Conservation (phyloP, 2,113 vertebrate species). For the Nothoprocta perdicaria region DNA sequence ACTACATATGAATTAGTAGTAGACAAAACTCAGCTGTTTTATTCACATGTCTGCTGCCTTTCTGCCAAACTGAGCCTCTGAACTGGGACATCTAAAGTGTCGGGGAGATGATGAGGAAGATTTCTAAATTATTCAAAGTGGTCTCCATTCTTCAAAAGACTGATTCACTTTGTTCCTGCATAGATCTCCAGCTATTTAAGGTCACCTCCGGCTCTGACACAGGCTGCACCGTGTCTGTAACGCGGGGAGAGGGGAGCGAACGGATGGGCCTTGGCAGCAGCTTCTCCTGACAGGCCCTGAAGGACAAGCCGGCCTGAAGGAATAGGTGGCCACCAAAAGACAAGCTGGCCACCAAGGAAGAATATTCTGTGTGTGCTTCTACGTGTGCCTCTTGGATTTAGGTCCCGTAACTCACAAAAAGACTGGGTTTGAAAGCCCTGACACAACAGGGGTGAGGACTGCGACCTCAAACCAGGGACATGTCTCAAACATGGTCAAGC, state of each 20-base stretch:
- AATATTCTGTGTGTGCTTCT: neutral
- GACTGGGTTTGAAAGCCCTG: neutral
- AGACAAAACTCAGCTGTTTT: neutral
- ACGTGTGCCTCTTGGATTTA: neutral
- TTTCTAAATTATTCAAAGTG: conserved; percentile 67
- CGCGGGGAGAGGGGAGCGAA: neutral
- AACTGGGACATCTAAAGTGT: conserved; percentile 40
- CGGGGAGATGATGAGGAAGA: conserved; percentile 48
- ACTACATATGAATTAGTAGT: neutral
- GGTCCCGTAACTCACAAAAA: conserved; percentile 6
- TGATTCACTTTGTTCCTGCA: conserved; percentile 67
- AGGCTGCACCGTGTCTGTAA: conserved; percentile 42
- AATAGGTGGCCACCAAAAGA: neutral
- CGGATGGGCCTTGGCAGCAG: neutral
- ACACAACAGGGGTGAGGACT: neutral
- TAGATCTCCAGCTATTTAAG: conserved; percentile 53
- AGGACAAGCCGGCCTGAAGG: neutral
- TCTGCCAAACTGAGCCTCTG: neutral
- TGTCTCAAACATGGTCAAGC: neutral
- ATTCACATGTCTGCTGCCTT: conserved; percentile 7
- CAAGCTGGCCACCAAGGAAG: neutral
- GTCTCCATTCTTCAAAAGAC: conserved; percentile 66
- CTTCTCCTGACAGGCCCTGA: neutral
- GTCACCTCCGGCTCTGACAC: conserved; percentile 50
- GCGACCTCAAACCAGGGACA: neutral